phyloP scores from a whole-genome alignment of 2,113 vertebrate species.

The Sciurus niger region DNA sequence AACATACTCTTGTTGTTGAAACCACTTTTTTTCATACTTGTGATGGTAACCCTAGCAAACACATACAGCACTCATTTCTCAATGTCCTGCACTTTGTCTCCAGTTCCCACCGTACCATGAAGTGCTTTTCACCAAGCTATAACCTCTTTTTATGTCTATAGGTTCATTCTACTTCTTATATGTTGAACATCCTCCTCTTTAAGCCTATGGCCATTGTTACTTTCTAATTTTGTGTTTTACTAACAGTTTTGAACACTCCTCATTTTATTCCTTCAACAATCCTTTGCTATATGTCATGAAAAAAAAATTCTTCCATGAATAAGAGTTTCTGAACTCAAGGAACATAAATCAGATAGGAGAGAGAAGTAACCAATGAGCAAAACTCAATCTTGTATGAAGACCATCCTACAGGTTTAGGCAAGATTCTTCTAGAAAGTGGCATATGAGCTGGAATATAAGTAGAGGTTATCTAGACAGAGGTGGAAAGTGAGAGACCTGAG shows the following conservation, averaged over 20 bases:
- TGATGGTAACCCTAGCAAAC: not conserved
- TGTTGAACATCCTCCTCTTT: not conserved
- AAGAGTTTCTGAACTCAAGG: not conserved
- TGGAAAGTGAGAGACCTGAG: not conserved
- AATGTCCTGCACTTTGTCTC: not conserved
- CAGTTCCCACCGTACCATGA: not conserved
- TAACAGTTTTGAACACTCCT: conserved; percentile 25
- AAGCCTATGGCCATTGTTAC: not conserved
- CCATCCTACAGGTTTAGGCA: not conserved
- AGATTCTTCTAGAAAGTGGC: not conserved
- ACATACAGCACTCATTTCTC: not conserved
- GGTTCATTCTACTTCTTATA: not conserved
- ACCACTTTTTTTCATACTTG: not conserved
- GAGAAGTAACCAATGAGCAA: not conserved
- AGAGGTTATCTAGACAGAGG: not conserved
- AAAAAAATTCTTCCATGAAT: not conserved
- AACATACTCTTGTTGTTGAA: not conserved
- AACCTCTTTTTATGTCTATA: not conserved
- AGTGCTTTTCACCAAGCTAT: not conserved
- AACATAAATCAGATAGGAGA: not conserved
- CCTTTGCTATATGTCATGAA: not conserved
- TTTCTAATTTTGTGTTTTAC: not conserved
- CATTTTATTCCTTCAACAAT: not conserved
- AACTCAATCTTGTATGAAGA: not conserved
- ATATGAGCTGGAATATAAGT: not conserved